Percentiles rank a stretch among this genome's conserved stretches.
Conservation (phyloP, 1,140 invertebrate species). For the Ips nitidus region DNA sequence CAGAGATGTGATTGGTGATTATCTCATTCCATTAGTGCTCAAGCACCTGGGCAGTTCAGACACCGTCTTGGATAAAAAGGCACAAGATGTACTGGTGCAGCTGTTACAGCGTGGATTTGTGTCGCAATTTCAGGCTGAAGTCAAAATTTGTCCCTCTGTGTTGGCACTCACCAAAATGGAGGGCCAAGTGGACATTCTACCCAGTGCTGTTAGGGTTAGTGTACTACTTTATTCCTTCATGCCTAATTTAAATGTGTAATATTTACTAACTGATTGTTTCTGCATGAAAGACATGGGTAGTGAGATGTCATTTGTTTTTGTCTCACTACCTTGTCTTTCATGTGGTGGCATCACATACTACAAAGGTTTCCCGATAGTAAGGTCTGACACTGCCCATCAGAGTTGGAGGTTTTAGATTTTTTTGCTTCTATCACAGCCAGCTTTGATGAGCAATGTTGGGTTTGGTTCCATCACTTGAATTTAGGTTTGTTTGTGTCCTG, state of each 20-base stretch:
- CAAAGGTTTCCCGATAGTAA: not conserved
- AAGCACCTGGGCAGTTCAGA: conserved; percentile 45
- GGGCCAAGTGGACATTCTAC: conserved; percentile 34
- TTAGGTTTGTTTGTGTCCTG: conserved; percentile 49
- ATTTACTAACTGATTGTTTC: conserved; percentile 29
- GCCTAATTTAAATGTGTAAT: not conserved
- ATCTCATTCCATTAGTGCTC: conserved; percentile 47
- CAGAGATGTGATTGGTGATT: conserved; percentile 43
- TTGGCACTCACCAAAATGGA: conserved; percentile 45
- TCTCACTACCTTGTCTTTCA: conserved; percentile 96
- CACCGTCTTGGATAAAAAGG: conserved; percentile 39
- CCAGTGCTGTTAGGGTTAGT: conserved; percentile 40
- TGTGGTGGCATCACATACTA: conserved; percentile 44
- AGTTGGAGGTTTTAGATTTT: conserved; percentile 73
- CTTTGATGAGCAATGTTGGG: conserved; percentile 76
- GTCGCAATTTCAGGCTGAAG: conserved; percentile 45
- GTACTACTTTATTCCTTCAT: not conserved
- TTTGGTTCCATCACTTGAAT: conserved; percentile 31
- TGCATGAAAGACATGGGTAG: conserved; percentile 93
- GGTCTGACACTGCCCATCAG: conserved; percentile 59
- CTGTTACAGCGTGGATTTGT: conserved; percentile 46
- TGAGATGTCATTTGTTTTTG: conserved; percentile 75
- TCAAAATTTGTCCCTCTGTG: conserved; percentile 50
- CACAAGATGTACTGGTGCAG: conserved; percentile 41
- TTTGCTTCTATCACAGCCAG: conserved; percentile 75